Base-by-base conservation (phyloP, 1,140 invertebrate genomes). In the Branchinecta lindahli region DNA sequence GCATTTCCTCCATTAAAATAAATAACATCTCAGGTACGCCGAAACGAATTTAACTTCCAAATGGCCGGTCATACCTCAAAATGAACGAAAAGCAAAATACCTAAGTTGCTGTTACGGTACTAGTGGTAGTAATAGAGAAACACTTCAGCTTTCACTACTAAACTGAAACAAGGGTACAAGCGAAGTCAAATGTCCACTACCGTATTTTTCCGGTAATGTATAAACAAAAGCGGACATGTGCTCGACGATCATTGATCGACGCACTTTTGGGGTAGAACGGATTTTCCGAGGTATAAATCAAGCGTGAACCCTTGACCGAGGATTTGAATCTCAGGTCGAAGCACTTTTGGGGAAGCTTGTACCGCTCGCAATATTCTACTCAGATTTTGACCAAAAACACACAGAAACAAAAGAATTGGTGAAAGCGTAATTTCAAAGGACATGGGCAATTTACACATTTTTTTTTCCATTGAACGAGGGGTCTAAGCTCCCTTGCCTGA, bases 321-420 rank as follows among this genome's bases (percentile, higher is more conserved):
- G 33, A 33, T 33, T 33, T 1, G 33, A 33, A 33, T 33, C 33
- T 33, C 33, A 33, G 33, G 33, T 33, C 18, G 52, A 61, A 61
- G 12, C 52, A 61, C 52, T 15, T 15, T 61, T 61, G 2, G 52
- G 18, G 52, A 61, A 61, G 18, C 12, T 33, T 61, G 52, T 61
- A 15, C 52, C 52, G 52, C 18, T 61, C 18, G 12, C 52, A 61
- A 15, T 20, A 15, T 61, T 20, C 12, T 61, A 15, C 18, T 61
- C 52, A 61, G 12, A 61, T 61, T 61, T 61, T 61, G 18, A 61
- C 18, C 18, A 61, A 61, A 61, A 61, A 61, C 18, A 61, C 52
- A 61, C 52, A 61, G 52, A 61, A 61, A 61, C 52, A 15, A 12
- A 61, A 61, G 52, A 20, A 20, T 15, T 61, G 18, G 52, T 15